phyloP scores from a whole-genome alignment of 2,797 vertebrate species.

The Enteromius fasciolatus region DNA sequence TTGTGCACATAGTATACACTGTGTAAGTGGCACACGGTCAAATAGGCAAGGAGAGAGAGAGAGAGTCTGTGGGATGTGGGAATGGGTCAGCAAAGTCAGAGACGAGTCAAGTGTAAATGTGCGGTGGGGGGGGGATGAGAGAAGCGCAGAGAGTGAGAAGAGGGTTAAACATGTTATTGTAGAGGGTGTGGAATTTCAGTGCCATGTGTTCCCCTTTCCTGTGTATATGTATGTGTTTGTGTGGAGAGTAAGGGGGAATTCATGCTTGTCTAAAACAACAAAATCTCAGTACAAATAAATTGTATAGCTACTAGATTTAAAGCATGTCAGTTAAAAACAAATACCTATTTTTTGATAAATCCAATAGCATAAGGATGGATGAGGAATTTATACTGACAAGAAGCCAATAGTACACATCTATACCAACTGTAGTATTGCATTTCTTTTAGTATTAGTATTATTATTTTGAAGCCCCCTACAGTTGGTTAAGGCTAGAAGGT shows the following conservation, averaged over 20 bases:
- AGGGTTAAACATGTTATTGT: constrained; percentile 62
- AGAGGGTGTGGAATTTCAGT: constrained; percentile 50
- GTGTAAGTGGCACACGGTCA: background rate
- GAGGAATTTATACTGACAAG: background rate
- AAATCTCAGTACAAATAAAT: background rate
- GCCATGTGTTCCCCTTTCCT: constrained; percentile 32
- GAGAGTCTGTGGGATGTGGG: constrained; percentile 28
- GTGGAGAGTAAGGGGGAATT: too few species aligned
- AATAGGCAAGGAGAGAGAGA: constrained; percentile 2
- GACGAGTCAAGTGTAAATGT: constrained; percentile 31
- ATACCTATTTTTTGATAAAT: background rate
- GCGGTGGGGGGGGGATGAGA: background rate
- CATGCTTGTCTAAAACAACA: background rate
- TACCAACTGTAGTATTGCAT: background rate
- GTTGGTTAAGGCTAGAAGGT: background rate
- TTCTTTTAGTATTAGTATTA: too few species aligned
- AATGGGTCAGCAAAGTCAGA: constrained; percentile 25
- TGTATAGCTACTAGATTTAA: background rate
- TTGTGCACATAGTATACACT: background rate
- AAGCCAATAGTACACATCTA: background rate
- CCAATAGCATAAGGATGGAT: background rate
- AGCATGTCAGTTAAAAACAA: background rate
- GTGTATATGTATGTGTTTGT: background rate
- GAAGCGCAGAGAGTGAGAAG: background rate
- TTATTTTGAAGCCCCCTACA: background rate